Evolutionary conservation across 2,888 invertebrate species (phyloP), one percentile per base, ranked within the genome.

Genomic region (Pachliopta kotzebuea): DNA sequence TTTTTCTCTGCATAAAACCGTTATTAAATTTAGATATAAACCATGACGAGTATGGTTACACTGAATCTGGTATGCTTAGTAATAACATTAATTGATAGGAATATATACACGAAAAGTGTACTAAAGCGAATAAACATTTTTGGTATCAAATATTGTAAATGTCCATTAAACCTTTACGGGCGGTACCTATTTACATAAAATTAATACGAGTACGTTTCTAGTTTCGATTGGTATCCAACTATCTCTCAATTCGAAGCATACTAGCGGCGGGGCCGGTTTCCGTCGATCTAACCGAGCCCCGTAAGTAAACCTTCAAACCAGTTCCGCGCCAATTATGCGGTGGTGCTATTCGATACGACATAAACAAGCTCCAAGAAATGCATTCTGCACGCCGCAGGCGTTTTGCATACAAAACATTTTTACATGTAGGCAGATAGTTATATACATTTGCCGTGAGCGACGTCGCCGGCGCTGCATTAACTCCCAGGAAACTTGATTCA

Each of bases 181-280:
- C 63, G 31, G 26, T 62, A 26, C 61, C 65, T 49, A 63, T 50
- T 56, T 66, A 60, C 66, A 66, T 66, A 42, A 62, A 66, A 57
- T 65, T 37, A 68, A 60, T 60, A 57, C 24, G 23, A 57, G 42
- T 42, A 57, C 60, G 42, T 62, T 50, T 56, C 37, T 60, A n/a
- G 60, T 49, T 59, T 62, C 45, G 52, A 67, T 71, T 71, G 72
- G 74, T 75, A 76, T 73, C 72, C 74, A 70, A 73, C 72, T 76
- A 77, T 81, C 81, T 79, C 78, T 80, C 74, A 80, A 80, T 80
- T 77, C 78, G 78, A 79, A 77, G 78, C 74, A 73, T 69, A 70
- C 71, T 70, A 69, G 71, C 69, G 73, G 67, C 69, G 71, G 68
- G 71, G 80, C 84, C 83, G 83, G 85, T 85, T 78, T 70, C 70